Percentiles rank a stretch among this genome's conserved stretches.
Conservation (phyloP, 2,113 vertebrate genomes). For the Arenaria interpres region DNA sequence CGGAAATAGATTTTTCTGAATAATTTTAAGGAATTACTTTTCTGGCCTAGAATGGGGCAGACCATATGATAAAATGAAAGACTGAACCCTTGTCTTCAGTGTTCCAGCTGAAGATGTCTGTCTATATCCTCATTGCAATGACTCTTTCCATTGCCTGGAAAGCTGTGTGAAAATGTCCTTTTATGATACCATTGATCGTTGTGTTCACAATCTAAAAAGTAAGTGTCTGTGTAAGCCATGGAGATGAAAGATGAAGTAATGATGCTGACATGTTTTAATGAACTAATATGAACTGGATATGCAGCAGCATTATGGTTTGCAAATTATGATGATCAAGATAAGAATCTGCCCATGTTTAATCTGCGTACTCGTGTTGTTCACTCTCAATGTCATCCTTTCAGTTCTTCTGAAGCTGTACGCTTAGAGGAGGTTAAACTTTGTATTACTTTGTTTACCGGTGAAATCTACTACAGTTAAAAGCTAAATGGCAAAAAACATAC, state of each 20-base stretch:
- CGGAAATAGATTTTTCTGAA: neutral
- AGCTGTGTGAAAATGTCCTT: neutral
- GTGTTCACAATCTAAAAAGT: neutral
- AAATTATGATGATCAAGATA: neutral
- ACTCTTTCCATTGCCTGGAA: neutral
- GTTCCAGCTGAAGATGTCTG: neutral
- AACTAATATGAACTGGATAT: neutral
- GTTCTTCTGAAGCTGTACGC: neutral
- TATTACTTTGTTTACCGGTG: neutral
- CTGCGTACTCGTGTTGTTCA: fast-evolving
- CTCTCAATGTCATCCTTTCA: neutral
- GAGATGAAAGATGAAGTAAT: constrained; percentile 10
- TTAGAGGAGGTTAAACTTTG: neutral
- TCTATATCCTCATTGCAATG: neutral
- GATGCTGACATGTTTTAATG: neutral
- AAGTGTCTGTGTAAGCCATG: neutral
- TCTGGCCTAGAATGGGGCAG: neutral
- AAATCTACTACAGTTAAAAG: neutral
- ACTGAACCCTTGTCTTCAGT: neutral
- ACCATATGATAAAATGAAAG: neutral
- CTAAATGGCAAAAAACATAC: neutral
- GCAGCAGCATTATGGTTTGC: neutral
- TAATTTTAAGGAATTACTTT: neutral
- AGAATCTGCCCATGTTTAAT: neutral
- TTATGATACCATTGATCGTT: neutral